Evolutionary conservation across 2,888 invertebrate genomes (phyloP).

Genomic region (Atherix ibis): DNA sequence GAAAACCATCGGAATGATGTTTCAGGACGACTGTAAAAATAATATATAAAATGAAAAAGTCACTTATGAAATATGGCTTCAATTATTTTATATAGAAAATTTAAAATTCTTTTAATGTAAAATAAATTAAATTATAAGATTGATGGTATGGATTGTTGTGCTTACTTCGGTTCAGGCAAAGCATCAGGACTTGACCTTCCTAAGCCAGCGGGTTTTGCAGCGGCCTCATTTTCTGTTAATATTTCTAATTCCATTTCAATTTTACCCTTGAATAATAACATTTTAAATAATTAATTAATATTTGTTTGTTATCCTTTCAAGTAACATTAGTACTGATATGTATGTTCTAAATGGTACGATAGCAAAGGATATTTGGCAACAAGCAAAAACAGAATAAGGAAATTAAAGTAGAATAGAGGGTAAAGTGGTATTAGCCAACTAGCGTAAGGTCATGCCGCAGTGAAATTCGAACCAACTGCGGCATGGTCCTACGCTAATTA

Average conservation of each 20-base stretch:
- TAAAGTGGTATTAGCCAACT: too few species aligned
- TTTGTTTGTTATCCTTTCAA: too few species aligned
- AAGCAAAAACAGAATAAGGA: too few species aligned
- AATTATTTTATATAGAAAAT: not conserved
- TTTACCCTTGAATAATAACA: conserved; percentile 45
- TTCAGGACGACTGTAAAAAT: conserved; percentile 40
- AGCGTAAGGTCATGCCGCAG: too few species aligned
- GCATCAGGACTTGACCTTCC: conserved; percentile 47
- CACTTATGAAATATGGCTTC: conserved; percentile 1
- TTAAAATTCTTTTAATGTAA: not conserved
- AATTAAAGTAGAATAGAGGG: too few species aligned
- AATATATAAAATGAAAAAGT: conserved; percentile 1
- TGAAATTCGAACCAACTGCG: too few species aligned
- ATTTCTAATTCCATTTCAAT: conserved; percentile 51
- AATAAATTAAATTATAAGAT: not conserved
- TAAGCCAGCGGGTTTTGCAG: conserved; percentile 43
- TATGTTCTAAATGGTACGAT: too few species aligned
- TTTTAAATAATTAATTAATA: too few species aligned
- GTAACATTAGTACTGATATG: too few species aligned
- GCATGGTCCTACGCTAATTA: too few species aligned
- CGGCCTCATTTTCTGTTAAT: conserved; percentile 42
- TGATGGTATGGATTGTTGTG: conserved; percentile 7
- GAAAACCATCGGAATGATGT: conserved; percentile 43
- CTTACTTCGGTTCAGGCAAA: conserved; percentile 47
- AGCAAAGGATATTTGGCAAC: too few species aligned